A percentile compares a stretch with the other conserved stretches of the same genome.
Conservation (phyloP, 2,113 vertebrate species). For the Okapia johnstoni region DNA sequence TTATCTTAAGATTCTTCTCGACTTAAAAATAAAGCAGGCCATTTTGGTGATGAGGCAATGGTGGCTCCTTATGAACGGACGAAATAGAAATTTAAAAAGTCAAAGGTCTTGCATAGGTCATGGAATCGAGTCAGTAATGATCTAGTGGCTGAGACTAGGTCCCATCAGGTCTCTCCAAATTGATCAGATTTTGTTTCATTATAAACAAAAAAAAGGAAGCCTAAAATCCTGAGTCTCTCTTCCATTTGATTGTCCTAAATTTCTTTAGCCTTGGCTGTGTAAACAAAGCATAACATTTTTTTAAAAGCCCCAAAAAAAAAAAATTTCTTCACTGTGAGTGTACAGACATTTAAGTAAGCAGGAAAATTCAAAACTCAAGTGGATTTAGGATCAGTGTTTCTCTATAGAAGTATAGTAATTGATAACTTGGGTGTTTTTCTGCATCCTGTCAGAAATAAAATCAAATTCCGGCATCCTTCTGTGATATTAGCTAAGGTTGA, state of each 20-base stretch:
- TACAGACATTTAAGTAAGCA: neutral
- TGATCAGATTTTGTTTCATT: constrained; percentile 16
- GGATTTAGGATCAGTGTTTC: constrained; percentile 4
- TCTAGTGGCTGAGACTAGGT: neutral
- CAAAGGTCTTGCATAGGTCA: neutral
- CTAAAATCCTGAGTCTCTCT: neutral
- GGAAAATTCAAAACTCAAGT: constrained; percentile 35
- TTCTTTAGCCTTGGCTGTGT: constrained; percentile 38
- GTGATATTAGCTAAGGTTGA: constrained; percentile 12
- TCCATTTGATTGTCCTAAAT: constrained; percentile 47
- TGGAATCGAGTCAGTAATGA: neutral
- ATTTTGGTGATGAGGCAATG: neutral
- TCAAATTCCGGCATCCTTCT: neutral
- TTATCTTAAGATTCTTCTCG: neutral
- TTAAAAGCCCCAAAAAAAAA: too few relatives aligned
- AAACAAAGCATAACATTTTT: constrained; percentile 35
- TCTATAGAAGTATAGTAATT: neutral
- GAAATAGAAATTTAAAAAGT: neutral
- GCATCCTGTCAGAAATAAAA: constrained; percentile 12
- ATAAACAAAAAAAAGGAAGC: neutral
- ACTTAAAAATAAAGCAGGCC: neutral
- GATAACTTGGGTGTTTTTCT: constrained; percentile 14
- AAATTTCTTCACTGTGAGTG: too few relatives aligned
- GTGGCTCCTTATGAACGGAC: too few relatives aligned
- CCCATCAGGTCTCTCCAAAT: neutral